Evolutionary conservation across 2,888 invertebrate genomes (phyloP), one percentile per base, ranked within the genome.

Genomic region (Eilema depressum): DNA sequence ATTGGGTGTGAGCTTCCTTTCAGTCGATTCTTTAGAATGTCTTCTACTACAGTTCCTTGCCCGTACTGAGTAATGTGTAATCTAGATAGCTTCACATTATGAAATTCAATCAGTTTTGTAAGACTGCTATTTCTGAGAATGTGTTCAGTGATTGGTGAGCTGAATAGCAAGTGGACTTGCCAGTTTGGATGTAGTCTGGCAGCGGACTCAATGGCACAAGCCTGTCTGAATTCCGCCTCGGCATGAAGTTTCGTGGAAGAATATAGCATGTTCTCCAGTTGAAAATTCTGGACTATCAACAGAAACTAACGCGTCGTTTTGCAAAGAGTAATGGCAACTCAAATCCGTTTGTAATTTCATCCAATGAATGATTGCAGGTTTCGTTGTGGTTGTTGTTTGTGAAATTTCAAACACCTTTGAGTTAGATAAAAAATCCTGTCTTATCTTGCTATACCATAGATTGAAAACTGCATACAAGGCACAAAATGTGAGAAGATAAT

Each of bases 131-230:
- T 28, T 37, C n/a, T 26, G 8, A 70, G 62, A 0, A 41, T 57
- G 1, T 56, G 4, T 62, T 66, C 56, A 7, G 61, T 61, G 53
- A 70, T 37, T 2, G 65, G 69, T 33, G 69, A 37, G 11, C 56
- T 66, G 37, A 70, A 70, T 26, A 70, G 33, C 25, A 70, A 33
- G 17, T 70, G 57, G 7, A 70, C 30, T 11, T 57, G 37, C 63
- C 70, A 63, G 12, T 57, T 61, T 41, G 77, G 77, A 11, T 80
- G 72, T 0, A 74, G 37, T 63, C 47, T 75, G 11, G 80, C 78
- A 14, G 80, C 80, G 20, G 80, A 77, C 53, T 80, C 80, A 0
- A 80, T 73, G 10, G 26, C 74, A 66, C 80, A 80, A 0, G 73
- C 70, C 61, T 80, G 77, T 12, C 80, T 74, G 11, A 1, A 80